These are phyloP conservation scores for Sciurus niger DNA, from an alignment of 2,113 vertebrate species.

Conservation along the genomic window DNA sequence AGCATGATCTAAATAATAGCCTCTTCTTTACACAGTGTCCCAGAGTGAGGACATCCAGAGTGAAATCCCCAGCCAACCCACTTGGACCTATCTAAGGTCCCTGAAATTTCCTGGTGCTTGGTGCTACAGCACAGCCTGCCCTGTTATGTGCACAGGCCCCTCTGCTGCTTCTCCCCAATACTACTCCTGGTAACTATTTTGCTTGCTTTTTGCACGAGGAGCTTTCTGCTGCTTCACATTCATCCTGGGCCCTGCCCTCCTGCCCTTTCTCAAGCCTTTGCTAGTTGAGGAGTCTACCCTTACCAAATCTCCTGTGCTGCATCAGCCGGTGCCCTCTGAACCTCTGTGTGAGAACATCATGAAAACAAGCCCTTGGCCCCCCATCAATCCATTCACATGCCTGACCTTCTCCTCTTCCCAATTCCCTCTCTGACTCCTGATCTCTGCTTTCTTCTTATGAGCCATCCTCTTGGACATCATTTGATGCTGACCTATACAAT, in stretches of 20 bases:
- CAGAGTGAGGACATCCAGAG: not conserved
- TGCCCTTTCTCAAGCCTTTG: not conserved
- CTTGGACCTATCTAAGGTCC: not conserved
- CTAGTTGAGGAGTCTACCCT: not conserved
- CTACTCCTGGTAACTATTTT: not conserved
- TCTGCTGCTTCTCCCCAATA: not conserved
- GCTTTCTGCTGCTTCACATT: not conserved
- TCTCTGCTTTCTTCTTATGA: not conserved
- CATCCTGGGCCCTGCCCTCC: not conserved
- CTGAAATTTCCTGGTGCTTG: not conserved
- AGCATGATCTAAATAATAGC: not conserved
- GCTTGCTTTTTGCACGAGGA: not conserved
- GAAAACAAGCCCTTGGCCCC: not conserved
- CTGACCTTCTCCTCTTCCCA: not conserved
- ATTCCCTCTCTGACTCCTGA: not conserved
- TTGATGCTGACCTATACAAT: not conserved
- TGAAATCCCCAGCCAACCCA: not conserved
- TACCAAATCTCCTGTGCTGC: not conserved
- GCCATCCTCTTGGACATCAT: not conserved
- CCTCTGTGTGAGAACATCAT: fast-evolving
- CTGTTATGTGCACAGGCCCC: not conserved
- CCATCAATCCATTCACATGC: fast-evolving
- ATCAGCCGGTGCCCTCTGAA: not conserved
- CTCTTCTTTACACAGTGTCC: not conserved
- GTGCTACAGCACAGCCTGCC: not conserved